Evolutionary conservation across 2,797 vertebrate genomes (phyloP), one percentile per base, ranked within the genome.

Genomic region (Pyrocephalus nanus): DNA sequence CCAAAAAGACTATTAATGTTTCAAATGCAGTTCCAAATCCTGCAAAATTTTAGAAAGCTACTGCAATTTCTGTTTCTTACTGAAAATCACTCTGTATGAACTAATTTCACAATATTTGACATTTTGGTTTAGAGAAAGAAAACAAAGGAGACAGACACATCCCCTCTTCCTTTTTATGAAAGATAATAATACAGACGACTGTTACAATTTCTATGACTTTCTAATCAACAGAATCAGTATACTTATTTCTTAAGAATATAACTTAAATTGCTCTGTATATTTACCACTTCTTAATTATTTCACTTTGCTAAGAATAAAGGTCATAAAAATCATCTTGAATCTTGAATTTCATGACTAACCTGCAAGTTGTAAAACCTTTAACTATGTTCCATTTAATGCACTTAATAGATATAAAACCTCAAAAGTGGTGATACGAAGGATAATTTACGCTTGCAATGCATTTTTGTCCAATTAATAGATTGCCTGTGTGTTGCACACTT

Each of bases 401-500:
- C 97, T 98, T 98, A 98, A 97, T 97, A 97, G 97, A 98, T 81
- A 40, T 95, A 97, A 97, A 97, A 95, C 97, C 98, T 97, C 96
- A 98, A 95, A 96, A 98, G 97, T 95, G 92, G 97, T 97, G 97
- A 98, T 98, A 98, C 97, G 97, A 98, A 98, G 98, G 98, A 98
- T 98, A 98, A 98, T 99, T 99, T 99, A 98, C 93, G 98, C 99
- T 99, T 98, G 99, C 98, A 97, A 97, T 98, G 99, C 99, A 99
- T 99, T 99, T 99, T 98, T 98, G 97, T 98, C 98, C 99, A 99
- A 99, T 99, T 99, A 99, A 99, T 99, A 99, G 98, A 99, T 99
- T 99, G 99, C 98, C 98, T 99, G 98, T 97, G 98, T 99, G 98
- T 99, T 99, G 99, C 98, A 98, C 98, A 99, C 98, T 99, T 99